Conservation (phyloP, 1,140 invertebrate genomes). For the Rhynchophorus ferrugineus region DNA sequence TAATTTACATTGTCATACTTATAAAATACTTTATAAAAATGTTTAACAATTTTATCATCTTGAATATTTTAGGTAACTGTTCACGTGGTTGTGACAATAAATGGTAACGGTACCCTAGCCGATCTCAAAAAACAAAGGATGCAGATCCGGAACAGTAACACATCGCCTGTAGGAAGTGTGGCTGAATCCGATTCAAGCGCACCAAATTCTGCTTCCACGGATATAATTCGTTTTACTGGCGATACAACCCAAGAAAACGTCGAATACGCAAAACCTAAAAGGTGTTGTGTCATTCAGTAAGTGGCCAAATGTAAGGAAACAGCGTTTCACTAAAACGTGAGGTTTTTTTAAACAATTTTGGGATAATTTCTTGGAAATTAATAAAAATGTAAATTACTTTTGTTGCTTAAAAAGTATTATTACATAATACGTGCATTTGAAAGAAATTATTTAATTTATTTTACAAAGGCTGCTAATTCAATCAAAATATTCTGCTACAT, state of each 20-base stretch:
- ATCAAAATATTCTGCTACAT: no score
- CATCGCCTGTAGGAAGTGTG: slow-evolving; percentile 42
- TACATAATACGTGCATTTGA: no score
- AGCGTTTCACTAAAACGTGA: no score
- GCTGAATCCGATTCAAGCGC: slow-evolving; percentile 40
- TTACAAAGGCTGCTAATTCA: no score
- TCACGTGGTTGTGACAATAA: slow-evolving; percentile 63
- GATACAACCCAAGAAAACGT: slow-evolving; percentile 59
- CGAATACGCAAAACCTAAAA: slow-evolving; percentile 53
- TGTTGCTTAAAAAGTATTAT: no score
- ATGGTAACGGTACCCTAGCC: slow-evolving; percentile 60
- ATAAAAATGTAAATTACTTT: no score
- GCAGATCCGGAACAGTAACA: slow-evolving; percentile 62
- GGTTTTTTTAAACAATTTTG: no score
- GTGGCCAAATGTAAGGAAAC: no score
- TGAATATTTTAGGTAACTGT: slow-evolving; percentile 54
- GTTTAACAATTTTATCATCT: neutral
- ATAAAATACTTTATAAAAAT: neutral
- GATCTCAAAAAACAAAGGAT: slow-evolving; percentile 85
- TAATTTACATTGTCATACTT: no score
- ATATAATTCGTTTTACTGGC: slow-evolving; percentile 55
- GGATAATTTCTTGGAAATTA: no score
- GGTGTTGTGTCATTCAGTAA: slow-evolving; percentile 49
- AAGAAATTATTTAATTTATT: no score
- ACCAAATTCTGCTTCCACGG: slow-evolving; percentile 24